Base-by-base conservation (phyloP, 2,888 invertebrate genomes). In the Volucella inanis region DNA sequence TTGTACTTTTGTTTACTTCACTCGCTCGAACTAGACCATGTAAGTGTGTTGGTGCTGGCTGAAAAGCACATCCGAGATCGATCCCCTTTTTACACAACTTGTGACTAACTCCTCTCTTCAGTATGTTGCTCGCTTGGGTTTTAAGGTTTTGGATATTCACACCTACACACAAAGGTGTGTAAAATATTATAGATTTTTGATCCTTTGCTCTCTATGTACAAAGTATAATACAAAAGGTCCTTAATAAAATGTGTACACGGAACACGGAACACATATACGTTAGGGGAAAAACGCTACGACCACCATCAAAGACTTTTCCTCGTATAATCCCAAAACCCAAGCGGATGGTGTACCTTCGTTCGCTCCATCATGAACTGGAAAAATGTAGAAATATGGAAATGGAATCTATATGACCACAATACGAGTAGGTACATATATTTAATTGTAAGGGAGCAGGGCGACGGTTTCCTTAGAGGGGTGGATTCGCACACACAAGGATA, bases 11-110 rank as follows among this genome's bases (percentile, higher is more conserved):
- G 18, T 2, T 62, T 57, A 50, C 43, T 65, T 47, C 57, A 70
- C 52, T 57, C 49, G 18, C 45, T 70, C 38, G 38, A 54, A n/a
- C 38, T 59, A 45, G 14, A 38, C 38, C 50, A 45, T 64, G 75
- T 79, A 65, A 71, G 84, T 75, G n/a, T n/a, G 49, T 49, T 49
- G 49, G n/a, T 64, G 79, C 62, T n/a, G 55, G 38, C 57, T 52
- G 59, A 55, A 81, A 10, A 68, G 54, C 50, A 61, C 76, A 76
- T 31, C 41, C 59, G 74, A 79, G 85, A 85, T 85, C 85, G 81
- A 80, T 85, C 85, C 85, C 76, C 77, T 76, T 65, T 62, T 31
- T 31, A 31, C 31, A 31, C 18, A 31, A 31, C 31, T 6, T 6
- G 6, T 0, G 6, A 31, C 31, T 31, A 31, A 22, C 18, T 31